Percentiles rank a stretch among this genome's conserved stretches.
These are phyloP conservation scores for Nudaria mundana DNA, from an alignment of 2,888 invertebrate species.

Conservation along the genomic window DNA sequence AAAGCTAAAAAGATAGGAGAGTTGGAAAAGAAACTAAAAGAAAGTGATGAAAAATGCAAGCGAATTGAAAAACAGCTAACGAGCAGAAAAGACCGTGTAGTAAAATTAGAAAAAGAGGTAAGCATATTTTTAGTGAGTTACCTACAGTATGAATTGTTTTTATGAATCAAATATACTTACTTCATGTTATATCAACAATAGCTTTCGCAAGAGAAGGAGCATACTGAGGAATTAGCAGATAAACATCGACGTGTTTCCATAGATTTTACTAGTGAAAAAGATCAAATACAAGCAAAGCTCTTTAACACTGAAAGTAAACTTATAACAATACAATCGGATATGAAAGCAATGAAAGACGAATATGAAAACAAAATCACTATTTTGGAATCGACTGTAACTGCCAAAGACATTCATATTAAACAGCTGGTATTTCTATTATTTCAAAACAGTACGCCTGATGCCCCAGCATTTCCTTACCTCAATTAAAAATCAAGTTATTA, in stretches of 20 bases:
- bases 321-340: constrained; percentile 71
- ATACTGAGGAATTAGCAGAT: constrained; percentile 57
- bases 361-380: constrained; percentile 82
- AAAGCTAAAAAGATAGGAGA: constrained; percentile 83
- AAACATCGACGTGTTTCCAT: constrained; percentile 65
- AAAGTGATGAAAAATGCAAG: constrained; percentile 84
- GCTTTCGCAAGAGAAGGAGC: constrained; percentile 76
- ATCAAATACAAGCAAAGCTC: constrained; percentile 68
- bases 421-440: constrained; percentile 75
- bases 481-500: constrained; percentile 14
- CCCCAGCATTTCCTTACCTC: background rate
- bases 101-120: constrained; percentile 83
- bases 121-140: constrained; percentile 15
- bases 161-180: background rate
- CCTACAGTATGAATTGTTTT: background rate
- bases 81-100: constrained; percentile 79
- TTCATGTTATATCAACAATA: constrained; percentile 44
- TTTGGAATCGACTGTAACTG: constrained; percentile 80
- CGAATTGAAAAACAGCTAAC: constrained; percentile 79
- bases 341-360: constrained; percentile 78
- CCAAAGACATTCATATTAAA: constrained; percentile 82
- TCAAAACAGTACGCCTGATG: background rate
- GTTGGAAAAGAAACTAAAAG: constrained; percentile 84
- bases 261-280: constrained; percentile 72
- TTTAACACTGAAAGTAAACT: constrained; percentile 71